Conservation (phyloP, 2,797 vertebrate species). For the Tachyglossus aculeatus region DNA sequence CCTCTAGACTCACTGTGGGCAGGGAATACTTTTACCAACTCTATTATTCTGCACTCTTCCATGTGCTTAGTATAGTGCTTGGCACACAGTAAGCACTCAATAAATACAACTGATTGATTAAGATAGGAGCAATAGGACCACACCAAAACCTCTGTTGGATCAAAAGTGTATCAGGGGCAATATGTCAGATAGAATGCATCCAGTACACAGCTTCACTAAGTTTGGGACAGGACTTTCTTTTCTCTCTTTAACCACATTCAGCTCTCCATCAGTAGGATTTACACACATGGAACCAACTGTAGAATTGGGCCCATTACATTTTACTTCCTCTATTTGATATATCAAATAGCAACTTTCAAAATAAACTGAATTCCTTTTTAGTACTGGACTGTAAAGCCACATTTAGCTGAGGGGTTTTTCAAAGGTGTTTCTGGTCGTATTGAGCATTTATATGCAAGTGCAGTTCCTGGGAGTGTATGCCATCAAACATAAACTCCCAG, state of each 20-base stretch:
- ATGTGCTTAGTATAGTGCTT: no score
- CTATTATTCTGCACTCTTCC: no score
- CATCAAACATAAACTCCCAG: not conserved
- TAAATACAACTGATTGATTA: no score
- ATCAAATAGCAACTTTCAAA: slow-evolving; percentile 59
- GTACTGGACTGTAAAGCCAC: slow-evolving; percentile 2
- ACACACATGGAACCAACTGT: slow-evolving; percentile 58
- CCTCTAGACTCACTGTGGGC: no score
- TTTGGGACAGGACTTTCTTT: not conserved
- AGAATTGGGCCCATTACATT: slow-evolving; percentile 55
- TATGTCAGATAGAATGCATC: slow-evolving; percentile 47
- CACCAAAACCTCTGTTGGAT: no score
- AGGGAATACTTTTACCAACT: no score
- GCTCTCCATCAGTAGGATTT: slow-evolving; percentile 58
- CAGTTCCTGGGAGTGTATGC: not conserved
- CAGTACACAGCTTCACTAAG: slow-evolving; percentile 29
- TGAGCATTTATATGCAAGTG: not conserved
- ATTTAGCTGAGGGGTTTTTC: not conserved
- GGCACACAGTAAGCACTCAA: no score
- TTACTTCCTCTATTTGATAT: slow-evolving; percentile 62
- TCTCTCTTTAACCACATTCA: slow-evolving; percentile 13
- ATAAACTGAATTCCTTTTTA: slow-evolving; percentile 55
- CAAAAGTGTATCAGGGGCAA: no score
- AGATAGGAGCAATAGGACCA: no score
- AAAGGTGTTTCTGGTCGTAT: not conserved